Conservation (phyloP, 2,797 vertebrate species). For the Mormyrops attenuatus region DNA sequence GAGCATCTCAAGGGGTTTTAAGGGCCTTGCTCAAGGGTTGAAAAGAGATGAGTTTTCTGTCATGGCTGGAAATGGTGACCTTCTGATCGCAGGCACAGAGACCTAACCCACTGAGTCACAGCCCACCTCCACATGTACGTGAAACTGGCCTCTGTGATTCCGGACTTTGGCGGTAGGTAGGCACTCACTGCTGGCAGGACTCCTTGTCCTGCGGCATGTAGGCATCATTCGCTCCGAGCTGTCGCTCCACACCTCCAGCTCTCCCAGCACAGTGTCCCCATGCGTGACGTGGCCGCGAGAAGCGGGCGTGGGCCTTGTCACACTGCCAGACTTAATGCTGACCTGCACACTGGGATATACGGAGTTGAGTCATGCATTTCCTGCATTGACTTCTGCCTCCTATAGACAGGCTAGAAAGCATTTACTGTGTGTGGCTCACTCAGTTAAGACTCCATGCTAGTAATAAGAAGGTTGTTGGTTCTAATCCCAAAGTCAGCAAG, state of each 20-base stretch:
- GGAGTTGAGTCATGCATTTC: background rate
- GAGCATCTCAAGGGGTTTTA: background rate
- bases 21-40: background rate
- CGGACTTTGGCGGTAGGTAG: background rate
- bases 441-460: background rate
- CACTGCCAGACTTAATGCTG: background rate
- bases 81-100: background rate
- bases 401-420: background rate
- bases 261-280: background rate
- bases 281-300: background rate
- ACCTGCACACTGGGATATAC: background rate
- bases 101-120: background rate
- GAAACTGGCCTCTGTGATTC: background rate
- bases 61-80: background rate
- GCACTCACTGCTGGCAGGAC: background rate
- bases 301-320: background rate
- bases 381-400: background rate
- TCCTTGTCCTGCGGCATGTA: background rate
- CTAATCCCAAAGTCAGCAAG: background rate
- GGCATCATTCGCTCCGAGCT: background rate
- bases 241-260: background rate
- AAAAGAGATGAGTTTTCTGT: background rate
- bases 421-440: background rate
- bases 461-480: background rate
- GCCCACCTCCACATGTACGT: background rate